Base-by-base conservation (phyloP, 1,140 invertebrate genomes). In the Phthorimaea operculella region DNA sequence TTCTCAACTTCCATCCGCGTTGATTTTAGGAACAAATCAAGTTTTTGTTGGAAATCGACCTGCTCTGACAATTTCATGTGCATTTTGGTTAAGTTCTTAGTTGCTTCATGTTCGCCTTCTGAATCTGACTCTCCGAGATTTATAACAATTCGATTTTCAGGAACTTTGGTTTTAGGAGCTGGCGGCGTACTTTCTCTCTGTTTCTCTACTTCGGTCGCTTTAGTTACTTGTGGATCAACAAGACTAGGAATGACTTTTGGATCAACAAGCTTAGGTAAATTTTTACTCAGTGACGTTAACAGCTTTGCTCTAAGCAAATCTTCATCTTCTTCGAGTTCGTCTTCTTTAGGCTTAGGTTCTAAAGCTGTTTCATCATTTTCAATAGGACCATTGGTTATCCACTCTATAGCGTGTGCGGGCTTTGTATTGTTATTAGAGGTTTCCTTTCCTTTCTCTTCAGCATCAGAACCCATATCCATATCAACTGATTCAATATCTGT, bases 81-180 rank as follows among this genome's bases (percentile, higher is more conserved):
- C 85, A 87, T 87, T 74, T 80, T 83, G 10, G 81, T 82, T 58
- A 87, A 69, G 67, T 87, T 87, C 63, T 78, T 86, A 10, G 82
- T 86, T 47, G 78, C 76, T 63, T 87, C 85, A 70, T 85, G 72
- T 72, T 87, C 85, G 34, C 70, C 80, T 59, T 84, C 85, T 10
- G 83, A 85, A 72, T 87, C 85, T 48, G 85, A 86, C 10, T 79
- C 82, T 17, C 79, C 74, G 21, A 85, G 61, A 36, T 74, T 68
- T 45, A 87, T 86, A 18, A 87, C 82, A 56, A 87, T 78, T 55
- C 71, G 76, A 50, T 80, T 83, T 61, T 74, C 68, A 15, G 44
- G 44, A 9, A 15, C 8, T 14, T 50, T 21, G 7, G 11, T 15
- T 66, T 79, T 72, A 42, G 70, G 58, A 44, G 66, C 21, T 49